Base-by-base conservation (phyloP, 2,888 invertebrate genomes). In the Aromia moschata region DNA sequence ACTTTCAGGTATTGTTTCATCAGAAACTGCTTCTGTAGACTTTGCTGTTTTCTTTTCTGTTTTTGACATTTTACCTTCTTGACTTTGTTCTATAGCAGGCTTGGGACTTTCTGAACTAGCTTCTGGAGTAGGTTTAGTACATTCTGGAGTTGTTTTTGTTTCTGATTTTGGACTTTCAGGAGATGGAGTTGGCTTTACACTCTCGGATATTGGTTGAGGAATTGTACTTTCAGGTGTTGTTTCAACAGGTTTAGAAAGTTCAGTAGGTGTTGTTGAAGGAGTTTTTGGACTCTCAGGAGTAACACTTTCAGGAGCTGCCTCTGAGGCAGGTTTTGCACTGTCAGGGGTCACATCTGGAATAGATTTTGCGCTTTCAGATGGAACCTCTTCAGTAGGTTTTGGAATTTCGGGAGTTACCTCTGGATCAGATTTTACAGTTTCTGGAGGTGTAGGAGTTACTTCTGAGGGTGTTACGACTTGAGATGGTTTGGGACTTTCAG, bases 1-100 rank as follows among this genome's bases (percentile, higher is more conserved):
- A 16, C 30, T 46, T 16, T n/a, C 36, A 38, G 51, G 11, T 46
- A 25, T 11, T 37, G 20, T 10, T 11, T 41, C 18, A 20, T 75
- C 75, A 18, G 75, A 65, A 67, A 78, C 78, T 57, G 74, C 11
- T 15, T 77, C 11, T 30, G 17, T 45, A 11, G 33, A 11, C n/a
- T 33, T 33, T 33, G 49, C 18, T n/a, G 10, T 17, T 51, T 45
- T 45, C 36, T 57, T 46, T 7, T 25, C 25, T 25, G 25, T 25
- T 25, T 25, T 25, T 25, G 51, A 16, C 36, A 31, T 43, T 10
- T 40, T 38, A 4, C 16, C 7, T 25, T 25, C 25, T 25, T 3
- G 4, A 5, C 4, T 25, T 25, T 25, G 25, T 25, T 5, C 25
- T 25, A 5, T 7, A 25, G 25, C 7, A 7, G 33, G 7, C 33